Percentiles rank a stretch among this genome's conserved stretches.
These are phyloP conservation scores for Scaptodrosophila latifasciaeformis DNA, from an alignment of 2,888 invertebrate genomes.

Conservation along the genomic window DNA sequence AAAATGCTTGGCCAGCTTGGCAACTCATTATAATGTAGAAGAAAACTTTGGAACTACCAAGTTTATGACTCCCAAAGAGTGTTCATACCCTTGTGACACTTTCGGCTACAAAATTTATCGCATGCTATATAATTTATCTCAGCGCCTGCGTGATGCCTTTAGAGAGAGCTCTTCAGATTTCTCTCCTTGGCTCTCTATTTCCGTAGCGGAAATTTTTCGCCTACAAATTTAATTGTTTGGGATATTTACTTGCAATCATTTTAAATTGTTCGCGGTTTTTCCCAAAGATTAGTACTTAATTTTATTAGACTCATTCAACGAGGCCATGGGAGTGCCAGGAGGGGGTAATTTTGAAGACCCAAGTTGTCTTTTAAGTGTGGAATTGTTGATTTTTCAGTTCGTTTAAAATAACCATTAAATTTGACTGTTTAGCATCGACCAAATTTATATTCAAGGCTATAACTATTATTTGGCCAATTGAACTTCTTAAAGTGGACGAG, in stretches of 20 bases:
- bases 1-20: constrained; percentile 11
- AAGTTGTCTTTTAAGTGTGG: constrained; percentile 42
- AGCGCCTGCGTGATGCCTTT: constrained; percentile 18
- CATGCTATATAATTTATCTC: constrained; percentile 39
- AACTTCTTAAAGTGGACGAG: constrained; percentile 5
- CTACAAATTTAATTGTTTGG: constrained; percentile 59
- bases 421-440: constrained; percentile 21
- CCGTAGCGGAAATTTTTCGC: constrained; percentile 37
- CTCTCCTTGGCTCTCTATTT: background rate
- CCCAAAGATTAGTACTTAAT: constrained; percentile 67
- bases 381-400: constrained; percentile 50
- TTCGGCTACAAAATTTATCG: constrained; percentile 20
- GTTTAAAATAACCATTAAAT: constrained; percentile 45
- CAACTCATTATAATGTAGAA: constrained; percentile 43
- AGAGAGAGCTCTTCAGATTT: background rate
- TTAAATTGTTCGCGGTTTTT: constrained; percentile 68
- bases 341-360: constrained; percentile 3
- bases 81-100: background rate
- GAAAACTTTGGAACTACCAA: constrained; percentile 5
- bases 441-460: constrained; percentile 22
- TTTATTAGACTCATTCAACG: constrained; percentile 59
- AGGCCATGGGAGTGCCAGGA: background rate
- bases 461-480: constrained; percentile 53
- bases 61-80: background rate
- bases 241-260: constrained; percentile 69